Evolutionary conservation across 1,140 invertebrate genomes (phyloP).

Genomic region (Cydia splendana): DNA sequence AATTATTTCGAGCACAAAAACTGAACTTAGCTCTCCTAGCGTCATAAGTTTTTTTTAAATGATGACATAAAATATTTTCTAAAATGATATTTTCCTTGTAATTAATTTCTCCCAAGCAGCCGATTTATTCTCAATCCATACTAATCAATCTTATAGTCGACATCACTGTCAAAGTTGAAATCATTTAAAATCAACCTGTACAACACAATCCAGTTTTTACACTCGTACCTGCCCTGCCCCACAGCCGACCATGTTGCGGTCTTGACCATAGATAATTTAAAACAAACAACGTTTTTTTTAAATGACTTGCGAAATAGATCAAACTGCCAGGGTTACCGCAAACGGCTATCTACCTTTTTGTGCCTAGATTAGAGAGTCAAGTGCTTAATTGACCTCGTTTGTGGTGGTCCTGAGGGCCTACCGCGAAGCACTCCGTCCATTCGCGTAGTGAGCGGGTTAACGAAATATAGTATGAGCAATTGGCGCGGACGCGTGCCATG

Average conservation of each 20-base stretch:
- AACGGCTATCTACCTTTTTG: neutral
- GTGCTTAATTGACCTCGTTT: neutral
- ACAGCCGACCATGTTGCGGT: conserved; percentile 8
- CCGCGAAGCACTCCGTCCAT: too few relatives aligned
- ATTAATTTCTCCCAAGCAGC: neutral
- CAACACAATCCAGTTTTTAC: conserved; percentile 3
- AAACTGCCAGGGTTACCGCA: conserved; percentile 7
- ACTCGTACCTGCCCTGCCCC: neutral
- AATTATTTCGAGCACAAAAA: neutral
- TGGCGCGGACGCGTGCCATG: too few relatives aligned
- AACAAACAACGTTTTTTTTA: conserved; percentile 26
- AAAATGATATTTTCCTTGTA: too few relatives aligned
- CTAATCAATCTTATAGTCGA: neutral
- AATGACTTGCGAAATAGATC: neutral
- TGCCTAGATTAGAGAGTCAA: neutral
- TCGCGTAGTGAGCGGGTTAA: too few relatives aligned
- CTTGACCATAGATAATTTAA: conserved; percentile 29
- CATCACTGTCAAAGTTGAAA: neutral
- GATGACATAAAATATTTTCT: too few relatives aligned
- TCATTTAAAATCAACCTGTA: conserved; percentile 8
- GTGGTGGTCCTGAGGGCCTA: neutral
- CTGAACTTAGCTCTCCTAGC: neutral
- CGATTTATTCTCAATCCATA: neutral
- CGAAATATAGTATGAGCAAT: too few relatives aligned
- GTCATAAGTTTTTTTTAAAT: neutral